Evolutionary conservation across 2,113 vertebrate species (phyloP), one percentile per base, ranked within the genome.

Genomic region (Larimichthys crocea): DNA sequence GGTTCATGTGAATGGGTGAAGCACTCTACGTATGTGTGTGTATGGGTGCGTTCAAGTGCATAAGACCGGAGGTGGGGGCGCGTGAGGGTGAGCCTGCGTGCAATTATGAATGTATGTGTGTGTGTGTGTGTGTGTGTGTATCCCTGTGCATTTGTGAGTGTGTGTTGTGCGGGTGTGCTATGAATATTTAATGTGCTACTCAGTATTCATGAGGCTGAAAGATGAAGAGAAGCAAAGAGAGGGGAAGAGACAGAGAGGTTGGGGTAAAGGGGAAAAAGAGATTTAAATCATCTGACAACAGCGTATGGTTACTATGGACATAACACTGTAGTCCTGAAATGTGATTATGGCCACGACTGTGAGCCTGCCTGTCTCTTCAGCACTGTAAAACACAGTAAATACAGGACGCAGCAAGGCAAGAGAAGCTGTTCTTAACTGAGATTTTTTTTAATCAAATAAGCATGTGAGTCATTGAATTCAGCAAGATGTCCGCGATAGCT

Each of bases 121-220:
- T 42, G 49, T 67, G 12, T 71, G 56, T 44, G 17, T 70, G 53
- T 49, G 65, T 60, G 56, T n/a, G 35, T 55, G 22, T 19, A 16
- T 63, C 31, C 16, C 10, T n/a, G 65, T 44, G 72, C 64, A 35
- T 20, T 22, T 10, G 56, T 29, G 65, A 48, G 60, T 76, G 62
- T 72, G 62, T 61, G 40, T 65, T 49, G 60, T 53, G 48, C 55
- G 75, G 3, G 10, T 46, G 80, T 62, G 80, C 56, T 60, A 89
- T 92, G 79, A 92, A 92, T 91, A 91, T 91, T 93, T 85, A 75
- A 92, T 91, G 75, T 75, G 42, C 71, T 80, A 9, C 75, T 90
- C 80, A 83, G 88, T 89, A 91, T 91, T 88, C 88, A 88, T 88
- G 80, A 80, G 82, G 69, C 68, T 68, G n/a, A 86, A 86, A 72